Base-by-base conservation (phyloP, 2,797 vertebrate genomes). In the Enoplosus armatus region DNA sequence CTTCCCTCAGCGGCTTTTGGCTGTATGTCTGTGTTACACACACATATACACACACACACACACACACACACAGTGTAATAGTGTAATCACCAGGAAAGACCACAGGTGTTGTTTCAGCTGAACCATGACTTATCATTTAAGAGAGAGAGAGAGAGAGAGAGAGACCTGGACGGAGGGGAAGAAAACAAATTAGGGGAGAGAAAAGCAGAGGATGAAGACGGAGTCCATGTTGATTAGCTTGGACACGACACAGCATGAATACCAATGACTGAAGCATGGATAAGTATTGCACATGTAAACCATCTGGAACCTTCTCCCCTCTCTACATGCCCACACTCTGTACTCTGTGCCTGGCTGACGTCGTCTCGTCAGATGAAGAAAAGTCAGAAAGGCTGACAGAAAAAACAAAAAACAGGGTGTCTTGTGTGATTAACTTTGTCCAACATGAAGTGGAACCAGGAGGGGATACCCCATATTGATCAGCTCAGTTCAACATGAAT, bases 191-290 rank as follows among this genome's bases (percentile, higher is more conserved):
- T 53, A 83, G 72, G 51, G 47, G 75, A 67, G 76, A 80, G 69
- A 60, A 76, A 72, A 70, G 59, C 56, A 20, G 80, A 72, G 78
- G 72, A 88, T 79, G 79, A 87, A 84, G 81, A 84, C n/a, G n/a
- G 73, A 85, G 75, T 78, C 77, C 80, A 63, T 86, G 88, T 79
- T 89, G 87, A 86, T 90, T 70, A 76, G 75, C 60, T 47, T n/a
- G 51, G 41, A 73, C 41, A n/a, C n/a, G n/a, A n/a, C n/a, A n/a
- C 58, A 66, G 63, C 80, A 71, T 83, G 79, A 79, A 86, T 86
- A 86, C 74, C 67, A 83, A 87, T 84, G 82, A 86, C 58, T 45
- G 70, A 15, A 37, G 67, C n/a, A 6, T 71, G 69, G 67, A 83
- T 75, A 73, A 78, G 80, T 43, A 61, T 27, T 74, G 76, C 74